Base-by-base conservation (phyloP, 2,888 invertebrate genomes). In the Drosophila ochracea region DNA sequence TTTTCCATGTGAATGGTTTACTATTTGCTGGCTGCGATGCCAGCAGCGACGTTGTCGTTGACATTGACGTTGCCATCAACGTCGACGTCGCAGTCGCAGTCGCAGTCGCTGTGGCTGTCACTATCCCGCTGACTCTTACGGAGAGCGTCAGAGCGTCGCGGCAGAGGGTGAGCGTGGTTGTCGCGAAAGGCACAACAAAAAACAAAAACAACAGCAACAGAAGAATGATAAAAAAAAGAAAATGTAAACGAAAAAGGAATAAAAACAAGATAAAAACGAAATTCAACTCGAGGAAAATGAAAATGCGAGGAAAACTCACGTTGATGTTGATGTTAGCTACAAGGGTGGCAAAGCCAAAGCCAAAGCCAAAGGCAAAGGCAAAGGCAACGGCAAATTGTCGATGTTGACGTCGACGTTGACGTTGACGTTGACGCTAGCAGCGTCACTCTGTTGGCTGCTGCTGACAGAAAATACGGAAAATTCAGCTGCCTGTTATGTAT, bases 1-100 rank as follows among this genome's bases (percentile, higher is more conserved):
- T 86, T 84, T 84, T 84, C 87, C 86, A 84, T 84, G 58, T 86
- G 82, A 84, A 78, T 78, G 80, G 80, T 55, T 86, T 75, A 70
- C 54, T 50, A 50, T 61, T 52, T 60, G 43, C 53, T 25, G 61
- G 49, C 70, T n/a, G 74, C 43, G 58, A 49, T 21, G 53, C 28
- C 31, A 33, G 30, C 58, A 21, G 37, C 59, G 60, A 41, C 57
- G 47, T 4, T 28, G 41, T 25, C 63, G 19, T 30, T n/a, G 65
- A 47, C 70, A 58, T 19, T n/a, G 61, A 35, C 66, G 39, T 39
- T 60, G 67, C 39, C 58, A 31, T 10, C 39, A 54, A 7, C 52
- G 28, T 4, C 19, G 68, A 13, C 54, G 33, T 3, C n/a, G 68
- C 16, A 68, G 64, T 54, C 37, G 68, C 16, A 68, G 64, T 54